A percentile compares a stretch with the other conserved stretches of the same genome.
These are phyloP conservation scores for Rhizoglyphus robini DNA, from an alignment of 1,140 invertebrate species.

Conservation along the genomic window DNA sequence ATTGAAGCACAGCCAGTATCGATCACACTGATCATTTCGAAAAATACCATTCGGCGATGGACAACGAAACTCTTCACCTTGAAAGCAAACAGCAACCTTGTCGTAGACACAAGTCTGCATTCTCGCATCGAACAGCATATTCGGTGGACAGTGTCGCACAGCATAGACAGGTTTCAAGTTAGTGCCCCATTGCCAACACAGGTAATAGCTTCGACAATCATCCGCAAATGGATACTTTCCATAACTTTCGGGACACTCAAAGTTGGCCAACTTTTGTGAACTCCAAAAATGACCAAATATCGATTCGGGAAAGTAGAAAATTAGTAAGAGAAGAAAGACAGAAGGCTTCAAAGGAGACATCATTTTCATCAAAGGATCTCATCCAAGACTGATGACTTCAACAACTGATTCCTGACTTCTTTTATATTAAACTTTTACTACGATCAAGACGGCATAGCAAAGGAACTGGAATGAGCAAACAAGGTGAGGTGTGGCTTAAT, in stretches of 20 bases:
- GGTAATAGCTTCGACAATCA: constrained; percentile 2
- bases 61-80: background rate
- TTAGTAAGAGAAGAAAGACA: no score
- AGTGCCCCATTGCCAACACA: background rate
- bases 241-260: background rate
- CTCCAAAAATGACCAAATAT: no score
- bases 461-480: no score
- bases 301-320: no score
- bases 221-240: constrained; percentile 2
- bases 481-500: no score
- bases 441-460: no score
- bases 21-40: constrained; percentile 1
- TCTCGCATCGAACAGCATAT: background rate
- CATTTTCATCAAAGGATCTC: no score
- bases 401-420: no score
- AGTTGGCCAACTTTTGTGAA: no score
- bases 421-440: no score
- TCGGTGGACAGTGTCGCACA: background rate
- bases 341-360: no score
- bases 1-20: background rate
- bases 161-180: background rate
- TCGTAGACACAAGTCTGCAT: background rate
- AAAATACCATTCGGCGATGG: background rate
- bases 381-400: no score
- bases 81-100: background rate